Evolutionary conservation across 2,113 vertebrate genomes (phyloP).

Genomic region (Elephas maximus): DNA sequence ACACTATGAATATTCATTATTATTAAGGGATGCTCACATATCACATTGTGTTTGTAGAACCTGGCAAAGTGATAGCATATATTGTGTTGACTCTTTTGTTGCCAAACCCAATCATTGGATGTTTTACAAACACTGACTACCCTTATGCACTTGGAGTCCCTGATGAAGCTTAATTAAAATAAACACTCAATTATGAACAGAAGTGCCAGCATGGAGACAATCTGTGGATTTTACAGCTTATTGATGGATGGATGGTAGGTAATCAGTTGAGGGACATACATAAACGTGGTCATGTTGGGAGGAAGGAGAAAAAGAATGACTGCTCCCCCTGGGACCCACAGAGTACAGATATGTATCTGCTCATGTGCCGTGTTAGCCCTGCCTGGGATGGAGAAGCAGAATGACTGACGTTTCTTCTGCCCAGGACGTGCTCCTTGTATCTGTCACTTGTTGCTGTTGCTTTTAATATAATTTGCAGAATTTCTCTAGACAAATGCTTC

Average conservation of each 20-base stretch:
- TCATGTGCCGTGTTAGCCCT: accelerated
- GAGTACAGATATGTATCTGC: neutral
- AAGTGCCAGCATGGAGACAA: neutral
- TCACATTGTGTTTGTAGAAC: conserved; percentile 55
- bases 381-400: neutral
- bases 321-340: neutral
- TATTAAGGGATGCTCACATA: conserved; percentile 10
- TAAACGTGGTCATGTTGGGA: neutral
- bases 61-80: conserved; percentile 30
- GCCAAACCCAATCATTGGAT: conserved; percentile 62
- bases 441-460: neutral
- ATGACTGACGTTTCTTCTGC: neutral
- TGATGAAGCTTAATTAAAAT: conserved; percentile 74
- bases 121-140: conserved; percentile 68
- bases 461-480: neutral
- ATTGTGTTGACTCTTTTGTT: conserved; percentile 51
- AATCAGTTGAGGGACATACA: neutral
- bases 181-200: conserved; percentile 52
- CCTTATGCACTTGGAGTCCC: conserved; percentile 33
- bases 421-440: neutral
- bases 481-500: neutral
- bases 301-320: neutral
- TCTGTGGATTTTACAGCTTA: neutral
- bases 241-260: neutral
- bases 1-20: neutral